Base-by-base conservation (phyloP, 2,113 vertebrate species). In the Mustelus asterias region DNA sequence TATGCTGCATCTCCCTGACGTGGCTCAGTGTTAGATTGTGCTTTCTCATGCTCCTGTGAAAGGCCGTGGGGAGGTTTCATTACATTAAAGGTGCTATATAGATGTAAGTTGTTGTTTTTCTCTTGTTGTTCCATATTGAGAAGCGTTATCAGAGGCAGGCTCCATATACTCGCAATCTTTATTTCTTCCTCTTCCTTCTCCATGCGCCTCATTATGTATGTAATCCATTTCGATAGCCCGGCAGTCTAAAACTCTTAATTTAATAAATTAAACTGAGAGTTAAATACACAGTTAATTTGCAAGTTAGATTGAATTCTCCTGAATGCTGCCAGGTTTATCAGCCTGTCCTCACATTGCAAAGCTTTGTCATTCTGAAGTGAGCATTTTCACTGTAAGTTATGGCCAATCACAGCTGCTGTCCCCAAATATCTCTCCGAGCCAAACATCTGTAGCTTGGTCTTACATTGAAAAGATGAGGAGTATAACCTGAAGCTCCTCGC, bases 271-370 rank as follows among this genome's bases (percentile, higher is more conserved):
- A 54, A 76, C 44, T 95, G 26, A 11, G 24, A 72, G 69, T 13
- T 18, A 95, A 76, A 24, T 95, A 33, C 94, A 95, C 26, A 76
- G 70, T 95, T 76, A 54, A 95, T 95, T 95, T 95, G 29, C 44
- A 95, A 67, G 8, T 95, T 95, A 70, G 48, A 72, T 76, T 76
- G 94, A 76, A 70, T 95, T 76, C 44, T 95, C 41, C 29, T 72
- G 13, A 29, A 24, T 76, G 69, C 10, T 76, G 94, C 94, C 41
- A 95, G 24, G 54, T 54, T 95, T 72, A 33, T 54, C 26, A 67
- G 16, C 29, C 67, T 10, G 4, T 3, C 41, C 44, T 95, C 94
- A 5, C 94, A 60, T 26, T 69, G 33, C 7, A 0, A 95, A 44
- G 94, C 37, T 29, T 54, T 76, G 24, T 5, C 65, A 33, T 69